These are phyloP conservation scores for Hippocampus abdominalis DNA, from an alignment of 2,113 vertebrate genomes.

Conservation along the genomic window DNA sequence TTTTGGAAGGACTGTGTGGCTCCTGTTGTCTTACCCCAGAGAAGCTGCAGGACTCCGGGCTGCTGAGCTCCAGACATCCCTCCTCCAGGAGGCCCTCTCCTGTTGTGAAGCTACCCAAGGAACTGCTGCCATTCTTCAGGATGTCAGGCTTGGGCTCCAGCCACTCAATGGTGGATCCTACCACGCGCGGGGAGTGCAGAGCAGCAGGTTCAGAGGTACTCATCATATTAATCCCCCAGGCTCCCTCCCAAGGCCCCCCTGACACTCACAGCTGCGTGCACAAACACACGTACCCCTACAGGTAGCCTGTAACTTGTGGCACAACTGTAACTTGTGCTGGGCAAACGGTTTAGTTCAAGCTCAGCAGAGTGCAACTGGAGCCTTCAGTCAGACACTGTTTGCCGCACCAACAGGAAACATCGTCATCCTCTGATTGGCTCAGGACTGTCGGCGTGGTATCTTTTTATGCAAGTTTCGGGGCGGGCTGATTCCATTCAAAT, in stretches of 20 bases:
- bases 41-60: slow-evolving; percentile 76
- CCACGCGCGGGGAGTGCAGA: slow-evolving; percentile 63
- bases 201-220: slow-evolving; percentile 78
- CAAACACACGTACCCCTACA: slow-evolving; percentile 6
- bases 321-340: slow-evolving; percentile 25
- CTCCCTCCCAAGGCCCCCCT: slow-evolving; percentile 23
- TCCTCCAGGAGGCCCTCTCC: slow-evolving; percentile 75
- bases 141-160: slow-evolving; percentile 91
- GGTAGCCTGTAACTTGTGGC: slow-evolving; percentile 1
- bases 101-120: slow-evolving; percentile 73
- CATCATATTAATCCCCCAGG: slow-evolving; percentile 66
- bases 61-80: slow-evolving; percentile 72
- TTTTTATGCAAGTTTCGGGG: slow-evolving; percentile 26
- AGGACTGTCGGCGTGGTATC: slow-evolving; percentile 2
- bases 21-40: slow-evolving; percentile 79
- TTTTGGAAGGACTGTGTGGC: neutral
- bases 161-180: slow-evolving; percentile 92
- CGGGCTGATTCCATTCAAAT: slow-evolving; percentile 43
- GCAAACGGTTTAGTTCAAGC: slow-evolving; percentile 37
- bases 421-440: slow-evolving; percentile 44
- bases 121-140: slow-evolving; percentile 86
- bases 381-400: slow-evolving; percentile 5
- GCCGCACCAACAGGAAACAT: slow-evolving; percentile 40
- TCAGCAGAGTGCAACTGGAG: slow-evolving; percentile 57
- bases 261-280: slow-evolving; percentile 14